Base-by-base conservation (phyloP, 1,140 invertebrate species). In the Linepithema humile region DNA sequence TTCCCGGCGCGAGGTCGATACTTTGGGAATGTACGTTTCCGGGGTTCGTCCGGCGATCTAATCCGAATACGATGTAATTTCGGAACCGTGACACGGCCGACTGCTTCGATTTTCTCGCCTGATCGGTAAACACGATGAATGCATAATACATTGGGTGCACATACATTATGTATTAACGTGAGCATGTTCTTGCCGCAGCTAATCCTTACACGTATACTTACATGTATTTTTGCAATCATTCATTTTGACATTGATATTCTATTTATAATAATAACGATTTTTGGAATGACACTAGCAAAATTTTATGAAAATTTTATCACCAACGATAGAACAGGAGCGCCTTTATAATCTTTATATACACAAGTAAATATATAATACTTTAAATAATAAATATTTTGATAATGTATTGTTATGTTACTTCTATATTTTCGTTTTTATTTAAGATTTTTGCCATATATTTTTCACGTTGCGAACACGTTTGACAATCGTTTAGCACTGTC, bases 1-100 rank as follows among this genome's bases (percentile, higher is more conserved):
- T 85, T 84, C 78, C 55, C 12, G 59, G 43, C n/a, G 75, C 82
- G 59, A 87, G 72, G 59, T 73, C 78, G 53, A 82, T 84, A 85
- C 70, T 85, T 83, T 10, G 35, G 55, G 60, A 57, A 84, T 80
- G 50, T 53, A 32, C 7, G 53, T 72, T 57, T 85, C 55, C 64
- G 59, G 69, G 5, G 69, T 35, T 83, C 82, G 35, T 73, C 23
- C 43, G 38, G 57, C 32, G 50, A 48, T 80, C 62, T 65, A 83
- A n/a, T 83, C 69, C 29, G 45, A 53, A 57, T 64, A 23, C 7
- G 53, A 82, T 48, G 2, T 57, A 73, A 83, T 85, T 75, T 85
- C 20, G 10, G n/a, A 43, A 38, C 23, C 50, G 74, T 26, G 60
- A 83, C 57, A 65, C 43, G n/a, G 45, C 26, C 7, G 26, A 64